A percentile compares a stretch with the other conserved stretches of the same genome.
Evolutionary conservation across 1,140 invertebrate genomes (phyloP).

Genomic region (Teleopsis dalmanni): DNA sequence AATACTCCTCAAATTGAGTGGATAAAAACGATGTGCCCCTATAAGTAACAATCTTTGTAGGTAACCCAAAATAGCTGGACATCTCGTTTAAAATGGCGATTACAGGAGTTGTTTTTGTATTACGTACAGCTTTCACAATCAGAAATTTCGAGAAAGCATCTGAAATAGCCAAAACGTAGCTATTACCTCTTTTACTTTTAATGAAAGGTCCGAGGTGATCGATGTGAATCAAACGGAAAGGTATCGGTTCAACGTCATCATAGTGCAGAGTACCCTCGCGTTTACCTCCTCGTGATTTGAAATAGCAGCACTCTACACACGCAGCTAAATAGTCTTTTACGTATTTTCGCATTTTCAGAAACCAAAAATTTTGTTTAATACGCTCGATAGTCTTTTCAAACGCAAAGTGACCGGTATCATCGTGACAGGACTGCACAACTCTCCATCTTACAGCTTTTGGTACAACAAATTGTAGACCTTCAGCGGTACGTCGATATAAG

Average conservation of each 20-base stretch:
- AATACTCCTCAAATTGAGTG: conserved; percentile 20
- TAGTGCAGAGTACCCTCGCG: conserved; percentile 19
- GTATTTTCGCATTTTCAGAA: conserved; percentile 24
- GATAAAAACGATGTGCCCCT: conserved; percentile 28
- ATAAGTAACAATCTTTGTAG: conserved; percentile 22
- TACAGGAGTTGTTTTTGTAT: conserved; percentile 18
- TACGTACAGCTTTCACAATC: conserved; percentile 9
- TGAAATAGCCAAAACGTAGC: conserved; percentile 44
- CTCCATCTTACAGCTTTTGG: conserved; percentile 12
- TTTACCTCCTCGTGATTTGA: conserved; percentile 18
- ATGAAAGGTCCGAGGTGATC: conserved; percentile 28
- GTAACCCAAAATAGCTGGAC: background rate
- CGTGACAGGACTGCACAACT: conserved; percentile 14
- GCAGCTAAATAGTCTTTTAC: conserved; percentile 14
- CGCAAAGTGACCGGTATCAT: conserved; percentile 24
- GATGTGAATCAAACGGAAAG: conserved; percentile 27
- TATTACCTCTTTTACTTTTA: conserved; percentile 33
- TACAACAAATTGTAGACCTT: background rate
- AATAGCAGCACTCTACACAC: conserved; percentile 24
- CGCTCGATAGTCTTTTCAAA: conserved; percentile 19
- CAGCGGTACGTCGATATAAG: background rate
- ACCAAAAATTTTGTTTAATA: conserved; percentile 21
- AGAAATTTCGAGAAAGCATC: conserved; percentile 25
- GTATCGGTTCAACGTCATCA: conserved; percentile 25
- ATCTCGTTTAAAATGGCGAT: conserved; percentile 2